These are phyloP conservation scores for Tenrec ecaudatus DNA, from an alignment of 2,113 vertebrate genomes.

Conservation along the genomic window DNA sequence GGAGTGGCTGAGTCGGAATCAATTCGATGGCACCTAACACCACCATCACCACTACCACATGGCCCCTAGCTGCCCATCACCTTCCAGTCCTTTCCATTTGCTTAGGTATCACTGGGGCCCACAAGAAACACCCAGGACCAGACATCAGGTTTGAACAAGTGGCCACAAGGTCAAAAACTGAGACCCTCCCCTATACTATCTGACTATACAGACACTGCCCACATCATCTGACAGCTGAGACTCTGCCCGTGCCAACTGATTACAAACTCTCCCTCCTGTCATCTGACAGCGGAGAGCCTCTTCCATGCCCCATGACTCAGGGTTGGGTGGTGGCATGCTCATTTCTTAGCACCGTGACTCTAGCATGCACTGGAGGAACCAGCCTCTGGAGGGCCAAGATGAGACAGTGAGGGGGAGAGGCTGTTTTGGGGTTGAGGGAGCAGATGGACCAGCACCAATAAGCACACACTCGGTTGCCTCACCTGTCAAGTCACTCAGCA, in stretches of 20 bases:
- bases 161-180: background rate
- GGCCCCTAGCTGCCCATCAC: no score
- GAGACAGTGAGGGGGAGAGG: background rate
- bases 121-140: background rate
- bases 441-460: background rate
- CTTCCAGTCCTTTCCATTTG: background rate
- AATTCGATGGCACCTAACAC: no score
- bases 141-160: background rate
- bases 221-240: rapidly evolving
- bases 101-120: background rate
- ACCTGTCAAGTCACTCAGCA: background rate
- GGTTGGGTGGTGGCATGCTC: no score
- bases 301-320: background rate
- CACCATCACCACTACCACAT: no score
- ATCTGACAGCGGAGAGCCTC: background rate
- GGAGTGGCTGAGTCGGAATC: no score
- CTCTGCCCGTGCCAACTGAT: background rate
- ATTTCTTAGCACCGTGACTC: no score
- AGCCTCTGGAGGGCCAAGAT: background rate
- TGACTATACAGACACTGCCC: background rate
- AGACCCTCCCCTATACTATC: background rate
- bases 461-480: background rate
- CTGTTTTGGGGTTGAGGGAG: background rate
- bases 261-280: background rate
- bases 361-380: background rate